Percentiles rank a stretch among this genome's conserved stretches.
phyloP scores from a whole-genome alignment of 2,888 invertebrate genomes.

The Drosophila flavopinicola region DNA sequence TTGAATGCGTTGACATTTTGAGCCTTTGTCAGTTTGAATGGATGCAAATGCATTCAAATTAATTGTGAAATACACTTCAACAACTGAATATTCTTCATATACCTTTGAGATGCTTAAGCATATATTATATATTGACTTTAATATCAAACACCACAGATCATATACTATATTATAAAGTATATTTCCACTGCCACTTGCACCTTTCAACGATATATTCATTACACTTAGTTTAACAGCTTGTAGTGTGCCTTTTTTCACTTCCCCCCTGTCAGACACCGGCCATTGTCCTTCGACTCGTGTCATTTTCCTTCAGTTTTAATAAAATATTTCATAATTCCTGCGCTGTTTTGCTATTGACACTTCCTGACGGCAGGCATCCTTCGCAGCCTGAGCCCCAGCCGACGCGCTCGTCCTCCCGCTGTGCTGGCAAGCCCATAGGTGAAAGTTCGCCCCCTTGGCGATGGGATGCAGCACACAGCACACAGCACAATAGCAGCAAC shows the following conservation, averaged over 20 bases:
- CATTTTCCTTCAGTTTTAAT: slow-evolving; percentile 73
- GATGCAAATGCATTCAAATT: slow-evolving; percentile 25
- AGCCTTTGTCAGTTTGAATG: slow-evolving; percentile 56
- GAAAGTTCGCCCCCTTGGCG: slow-evolving; percentile 57
- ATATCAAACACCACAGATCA: no score
- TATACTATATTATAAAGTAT: no score
- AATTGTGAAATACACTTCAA: no score
- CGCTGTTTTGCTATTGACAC: slow-evolving; percentile 77
- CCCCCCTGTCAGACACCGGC: slow-evolving; percentile 4
- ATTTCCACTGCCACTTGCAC: no score
- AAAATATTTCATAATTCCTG: slow-evolving; percentile 78
- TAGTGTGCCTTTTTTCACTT: neutral
- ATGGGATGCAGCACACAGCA: slow-evolving; percentile 25
- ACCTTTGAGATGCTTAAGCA: no score
- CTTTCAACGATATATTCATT: no score
- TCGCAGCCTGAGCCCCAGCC: slow-evolving; percentile 2
- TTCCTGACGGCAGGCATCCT: slow-evolving; percentile 70
- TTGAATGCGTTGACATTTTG: slow-evolving; percentile 51
- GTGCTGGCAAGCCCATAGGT: slow-evolving; percentile 71
- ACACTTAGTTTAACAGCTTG: no score
- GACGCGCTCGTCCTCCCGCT: slow-evolving; percentile 59
- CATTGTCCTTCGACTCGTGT: slow-evolving; percentile 21
- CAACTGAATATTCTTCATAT: neutral
- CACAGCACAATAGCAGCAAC: slow-evolving; percentile 17
- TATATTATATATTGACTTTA: no score